Evolutionary conservation across 2,888 invertebrate species (phyloP), one percentile per base, ranked within the genome.

Genomic region (Oligia fasciuncula): DNA sequence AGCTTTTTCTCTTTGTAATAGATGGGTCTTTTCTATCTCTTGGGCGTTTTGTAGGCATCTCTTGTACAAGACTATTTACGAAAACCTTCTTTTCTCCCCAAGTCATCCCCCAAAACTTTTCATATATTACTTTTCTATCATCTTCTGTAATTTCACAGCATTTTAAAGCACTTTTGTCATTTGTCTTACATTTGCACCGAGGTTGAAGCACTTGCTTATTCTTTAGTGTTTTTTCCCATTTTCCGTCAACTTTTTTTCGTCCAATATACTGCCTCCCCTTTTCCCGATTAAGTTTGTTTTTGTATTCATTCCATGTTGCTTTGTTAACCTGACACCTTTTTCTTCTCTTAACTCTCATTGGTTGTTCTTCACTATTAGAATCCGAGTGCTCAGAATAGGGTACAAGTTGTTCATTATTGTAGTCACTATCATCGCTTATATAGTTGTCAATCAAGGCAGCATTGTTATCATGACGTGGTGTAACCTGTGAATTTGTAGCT

Each of bases 291-390:
- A 73, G 72, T 23, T 78, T 83, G 73, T 78, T 74, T 73, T 76
- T 81, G 68, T 73, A 70, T 71, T 76, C 70, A 72, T 72, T 70
- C 73, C 76, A 81, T 78, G 73, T 74, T 49, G 69, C 49, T 77
- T 83, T 81, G 54, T 81, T 83, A 69, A 83, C 81, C 73, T 81
- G 83, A 76, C 83, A 83, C 74, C 78, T 75, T 78, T 83, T 81
- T 77, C 70, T 81, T 83, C 81, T 81, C 74, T 78, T 83, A 72
- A 78, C 70, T 74, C 70, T 0, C 75, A 3, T 77, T 69, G 80
- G 68, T 75, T 76, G 23, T 78, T 77, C 75, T 74, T 70, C 74
- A 75, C 70, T 71, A 4, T 74, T 77, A 70, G 75, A 77, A 77
- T 77, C 77, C 8, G 80, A 81, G 77, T 80, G 77, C 68, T 77